Conservation (phyloP, 2,797 vertebrate species). For the Prionace glauca region DNA sequence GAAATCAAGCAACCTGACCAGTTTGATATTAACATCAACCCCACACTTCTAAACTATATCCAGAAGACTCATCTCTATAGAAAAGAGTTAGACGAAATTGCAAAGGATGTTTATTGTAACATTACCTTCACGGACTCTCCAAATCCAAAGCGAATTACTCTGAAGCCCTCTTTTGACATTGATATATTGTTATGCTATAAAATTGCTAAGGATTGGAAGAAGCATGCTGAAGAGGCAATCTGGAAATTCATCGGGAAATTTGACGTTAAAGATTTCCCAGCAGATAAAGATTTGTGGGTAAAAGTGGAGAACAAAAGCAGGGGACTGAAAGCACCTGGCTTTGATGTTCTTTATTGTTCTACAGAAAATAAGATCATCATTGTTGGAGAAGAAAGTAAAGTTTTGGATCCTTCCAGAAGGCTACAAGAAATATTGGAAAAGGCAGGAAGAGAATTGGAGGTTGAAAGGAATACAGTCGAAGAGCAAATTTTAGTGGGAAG, state of each 20-base stretch:
- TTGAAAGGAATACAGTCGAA: slow-evolving; percentile 46
- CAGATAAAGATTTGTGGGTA: slow-evolving; percentile 47
- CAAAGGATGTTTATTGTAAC: slow-evolving; percentile 43
- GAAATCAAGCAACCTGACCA: slow-evolving; percentile 40
- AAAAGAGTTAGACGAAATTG: slow-evolving; percentile 42
- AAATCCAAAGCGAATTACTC: slow-evolving; percentile 35
- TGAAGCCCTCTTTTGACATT: slow-evolving; percentile 46
- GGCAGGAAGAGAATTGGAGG: slow-evolving; percentile 43
- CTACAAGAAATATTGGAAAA: slow-evolving; percentile 42
- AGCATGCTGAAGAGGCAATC: slow-evolving; percentile 40
- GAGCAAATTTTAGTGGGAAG: slow-evolving; percentile 43
- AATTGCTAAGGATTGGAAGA: slow-evolving; percentile 47
- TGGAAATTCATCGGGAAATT: slow-evolving; percentile 44
- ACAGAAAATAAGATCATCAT: slow-evolving; percentile 42
- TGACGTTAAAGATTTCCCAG: slow-evolving; percentile 35
- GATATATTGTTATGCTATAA: slow-evolving; percentile 43
- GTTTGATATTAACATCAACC: slow-evolving; percentile 40
- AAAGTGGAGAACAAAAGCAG: slow-evolving; percentile 40
- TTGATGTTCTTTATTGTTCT: slow-evolving; percentile 41
- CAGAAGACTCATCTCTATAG: slow-evolving; percentile 37
- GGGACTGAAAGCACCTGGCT: slow-evolving; percentile 33
- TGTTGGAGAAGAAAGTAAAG: slow-evolving; percentile 43
- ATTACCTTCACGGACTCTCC: slow-evolving; percentile 39
- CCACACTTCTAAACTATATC: slow-evolving; percentile 42
- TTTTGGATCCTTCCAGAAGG: slow-evolving; percentile 36